phyloP scores from a whole-genome alignment of 1,140 invertebrate genomes.

The Druon quercuslanigerum region DNA sequence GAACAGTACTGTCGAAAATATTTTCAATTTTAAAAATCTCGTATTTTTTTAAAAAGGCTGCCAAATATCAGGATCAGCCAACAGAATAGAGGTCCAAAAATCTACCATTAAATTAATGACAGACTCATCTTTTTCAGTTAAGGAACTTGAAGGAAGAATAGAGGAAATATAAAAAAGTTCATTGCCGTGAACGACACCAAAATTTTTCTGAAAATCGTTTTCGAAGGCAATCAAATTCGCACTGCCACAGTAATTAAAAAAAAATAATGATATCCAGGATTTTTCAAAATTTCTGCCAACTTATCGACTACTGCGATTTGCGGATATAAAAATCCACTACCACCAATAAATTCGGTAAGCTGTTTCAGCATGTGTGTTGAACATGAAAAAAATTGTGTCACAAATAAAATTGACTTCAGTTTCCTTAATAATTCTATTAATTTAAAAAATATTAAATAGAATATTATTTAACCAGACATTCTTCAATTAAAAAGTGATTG shows the following conservation, averaged over 20 bases:
- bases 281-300: not conserved
- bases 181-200: not conserved
- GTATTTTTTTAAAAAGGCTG: not conserved
- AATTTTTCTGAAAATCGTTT: not conserved
- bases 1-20: not conserved
- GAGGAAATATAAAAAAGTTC: not conserved
- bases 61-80: not conserved
- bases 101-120: not conserved
- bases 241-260: not conserved
- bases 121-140: not conserved
- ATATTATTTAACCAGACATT: too few species aligned
- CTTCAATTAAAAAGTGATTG: too few species aligned
- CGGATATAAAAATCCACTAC: constrained; percentile 3
- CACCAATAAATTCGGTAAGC: not conserved
- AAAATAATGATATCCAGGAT: not conserved
- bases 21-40: not conserved
- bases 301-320: not conserved
- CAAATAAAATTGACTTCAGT: too few species aligned
- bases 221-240: constrained; percentile 4
- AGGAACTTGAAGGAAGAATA: not conserved
- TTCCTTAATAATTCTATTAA: not conserved
- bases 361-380: not conserved
- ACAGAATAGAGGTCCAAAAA: not conserved
- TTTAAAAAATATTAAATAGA: not conserved
- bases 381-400: not conserved